Percentiles rank a stretch among this genome's conserved stretches.
phyloP scores from a whole-genome alignment of 2,113 vertebrate species.

The Phoxinus phoxinus region DNA sequence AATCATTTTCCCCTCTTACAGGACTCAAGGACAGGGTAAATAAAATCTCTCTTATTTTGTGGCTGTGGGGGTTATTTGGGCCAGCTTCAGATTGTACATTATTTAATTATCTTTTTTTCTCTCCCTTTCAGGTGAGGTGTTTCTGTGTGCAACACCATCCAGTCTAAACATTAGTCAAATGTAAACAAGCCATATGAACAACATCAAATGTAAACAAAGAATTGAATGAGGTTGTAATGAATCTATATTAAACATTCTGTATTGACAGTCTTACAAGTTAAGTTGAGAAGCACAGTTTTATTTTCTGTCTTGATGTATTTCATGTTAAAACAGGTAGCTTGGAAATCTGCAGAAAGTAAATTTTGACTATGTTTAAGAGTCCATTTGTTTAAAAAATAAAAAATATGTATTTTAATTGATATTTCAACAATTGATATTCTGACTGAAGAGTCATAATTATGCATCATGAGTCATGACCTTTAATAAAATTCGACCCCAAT shows the following conservation, averaged over 20 bases:
- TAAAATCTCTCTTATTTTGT: background rate
- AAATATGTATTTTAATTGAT: too few species aligned
- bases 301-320: background rate
- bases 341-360: background rate
- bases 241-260: background rate
- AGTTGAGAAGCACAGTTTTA: background rate
- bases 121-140: background rate
- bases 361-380: background rate
- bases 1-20: conserved; percentile 39
- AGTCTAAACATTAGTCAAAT: background rate
- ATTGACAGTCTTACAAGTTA: background rate
- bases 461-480: background rate
- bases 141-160: background rate
- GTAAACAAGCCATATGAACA: background rate
- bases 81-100: background rate
- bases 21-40: conserved; percentile 63
- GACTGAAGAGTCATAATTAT: background rate
- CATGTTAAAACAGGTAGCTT: background rate
- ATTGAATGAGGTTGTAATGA: background rate
- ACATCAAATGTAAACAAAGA: background rate
- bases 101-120: background rate
- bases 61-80: background rate
- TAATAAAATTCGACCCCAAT: too few species aligned
- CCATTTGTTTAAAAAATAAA: too few species aligned
- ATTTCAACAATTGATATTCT: background rate